Conservation (phyloP, 2,113 vertebrate genomes). For the Tympanuchus pallidicinctus region DNA sequence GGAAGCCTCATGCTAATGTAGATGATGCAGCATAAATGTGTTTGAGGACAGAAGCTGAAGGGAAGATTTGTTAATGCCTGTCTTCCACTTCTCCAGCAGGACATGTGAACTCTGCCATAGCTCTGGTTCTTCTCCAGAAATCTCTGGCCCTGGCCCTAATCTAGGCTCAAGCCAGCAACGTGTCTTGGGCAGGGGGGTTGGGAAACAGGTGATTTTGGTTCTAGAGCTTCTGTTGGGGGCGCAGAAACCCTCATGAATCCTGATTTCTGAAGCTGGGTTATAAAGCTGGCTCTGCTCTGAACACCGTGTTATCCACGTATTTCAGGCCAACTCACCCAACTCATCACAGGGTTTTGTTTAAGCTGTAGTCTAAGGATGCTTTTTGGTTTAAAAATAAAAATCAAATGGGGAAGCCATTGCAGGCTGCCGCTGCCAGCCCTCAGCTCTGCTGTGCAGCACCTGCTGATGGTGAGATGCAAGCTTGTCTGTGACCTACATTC, state of each 20-base stretch:
- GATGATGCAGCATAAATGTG: background rate
- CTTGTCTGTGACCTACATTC: background rate
- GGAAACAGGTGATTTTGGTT: background rate
- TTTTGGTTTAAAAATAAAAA: background rate
- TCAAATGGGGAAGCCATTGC: background rate
- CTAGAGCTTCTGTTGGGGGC: background rate
- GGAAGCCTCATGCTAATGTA: background rate
- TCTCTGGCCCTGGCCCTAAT: background rate
- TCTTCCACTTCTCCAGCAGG: background rate
- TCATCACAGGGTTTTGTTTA: background rate
- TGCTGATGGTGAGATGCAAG: background rate
- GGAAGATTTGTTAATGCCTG: background rate
- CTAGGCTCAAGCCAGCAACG: background rate
- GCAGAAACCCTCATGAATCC: background rate
- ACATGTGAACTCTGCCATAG: rapidly evolving
- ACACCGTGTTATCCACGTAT: background rate
- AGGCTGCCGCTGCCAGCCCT: background rate
- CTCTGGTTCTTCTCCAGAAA: background rate
- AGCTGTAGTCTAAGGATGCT: background rate
- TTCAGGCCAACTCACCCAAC: background rate
- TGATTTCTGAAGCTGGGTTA: background rate
- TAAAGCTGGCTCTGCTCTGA: background rate
- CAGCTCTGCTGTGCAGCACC: background rate
- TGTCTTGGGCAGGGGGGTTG: background rate
- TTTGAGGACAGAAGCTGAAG: background rate